A percentile compares a stretch with the other conserved stretches of the same genome.
Conservation (phyloP, 2,113 vertebrate genomes). For the Pogonocichla stellata region DNA sequence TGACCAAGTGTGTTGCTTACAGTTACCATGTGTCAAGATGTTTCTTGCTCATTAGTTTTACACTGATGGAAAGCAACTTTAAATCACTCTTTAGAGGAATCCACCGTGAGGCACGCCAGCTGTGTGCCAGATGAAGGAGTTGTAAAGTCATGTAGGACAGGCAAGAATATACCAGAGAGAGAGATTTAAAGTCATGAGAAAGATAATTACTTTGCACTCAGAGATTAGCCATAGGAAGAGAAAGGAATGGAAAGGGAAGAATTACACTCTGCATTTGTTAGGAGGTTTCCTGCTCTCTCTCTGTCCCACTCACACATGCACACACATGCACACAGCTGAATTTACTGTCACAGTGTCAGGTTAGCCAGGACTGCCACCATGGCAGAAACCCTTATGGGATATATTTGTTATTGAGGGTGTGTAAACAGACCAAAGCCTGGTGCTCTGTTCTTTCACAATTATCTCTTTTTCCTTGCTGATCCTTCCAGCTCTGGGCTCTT, state of each 20-base stretch:
- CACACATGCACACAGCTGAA: slow-evolving; percentile 28
- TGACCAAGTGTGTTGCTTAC: slow-evolving; percentile 64
- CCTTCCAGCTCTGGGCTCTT: background rate
- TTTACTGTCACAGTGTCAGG: slow-evolving; percentile 26
- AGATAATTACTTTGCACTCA: slow-evolving; percentile 70
- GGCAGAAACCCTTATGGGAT: background rate
- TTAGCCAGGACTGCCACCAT: background rate
- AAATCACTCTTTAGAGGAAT: slow-evolving; percentile 71
- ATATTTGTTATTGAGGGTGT: background rate
- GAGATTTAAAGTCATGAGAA: slow-evolving; percentile 70
- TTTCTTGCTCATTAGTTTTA: slow-evolving; percentile 71
- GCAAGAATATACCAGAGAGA: slow-evolving; percentile 65
- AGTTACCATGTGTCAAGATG: slow-evolving; percentile 62
- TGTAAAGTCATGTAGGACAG: slow-evolving; percentile 66
- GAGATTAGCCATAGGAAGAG: slow-evolving; percentile 48
- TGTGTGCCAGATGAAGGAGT: slow-evolving; percentile 71
- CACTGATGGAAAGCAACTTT: slow-evolving; percentile 71
- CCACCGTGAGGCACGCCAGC: slow-evolving; percentile 63
- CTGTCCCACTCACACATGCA: background rate
- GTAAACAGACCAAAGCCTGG: background rate
- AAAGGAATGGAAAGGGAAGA: slow-evolving; percentile 48
- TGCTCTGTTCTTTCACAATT: background rate
- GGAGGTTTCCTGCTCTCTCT: background rate
- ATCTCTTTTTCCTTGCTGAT: background rate
- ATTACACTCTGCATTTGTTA: slow-evolving; percentile 39